Evolutionary conservation across 1,140 invertebrate species (phyloP).

Genomic region (Lutraria rhynchaena): DNA sequence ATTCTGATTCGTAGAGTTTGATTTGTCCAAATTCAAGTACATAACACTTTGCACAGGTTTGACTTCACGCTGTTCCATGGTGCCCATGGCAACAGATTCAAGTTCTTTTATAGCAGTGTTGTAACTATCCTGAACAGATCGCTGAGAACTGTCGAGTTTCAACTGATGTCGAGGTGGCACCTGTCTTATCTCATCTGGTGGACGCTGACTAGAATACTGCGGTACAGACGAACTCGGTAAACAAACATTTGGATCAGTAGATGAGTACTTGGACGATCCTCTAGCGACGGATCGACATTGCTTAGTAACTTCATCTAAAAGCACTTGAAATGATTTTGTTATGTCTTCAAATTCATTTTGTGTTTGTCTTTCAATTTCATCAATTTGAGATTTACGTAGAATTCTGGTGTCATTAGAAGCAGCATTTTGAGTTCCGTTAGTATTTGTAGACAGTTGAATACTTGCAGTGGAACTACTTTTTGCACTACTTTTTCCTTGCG

Average conservation of each 20-base stretch:
- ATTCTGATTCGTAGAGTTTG: constrained; percentile 9
- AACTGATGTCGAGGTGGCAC: constrained; percentile 50
- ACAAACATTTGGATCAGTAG: constrained; percentile 13
- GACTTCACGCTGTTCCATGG: background rate
- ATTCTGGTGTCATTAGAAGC: constrained; percentile 26
- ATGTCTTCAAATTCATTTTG: constrained; percentile 77
- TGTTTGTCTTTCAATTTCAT: constrained; percentile 70
- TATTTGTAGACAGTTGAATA: constrained; percentile 46
- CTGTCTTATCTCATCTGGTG: constrained; percentile 57
- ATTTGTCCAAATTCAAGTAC: constrained; percentile 47
- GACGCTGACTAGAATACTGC: constrained; percentile 60
- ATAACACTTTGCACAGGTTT: constrained; percentile 40
- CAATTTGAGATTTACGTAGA: constrained; percentile 61
- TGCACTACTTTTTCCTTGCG: background rate
- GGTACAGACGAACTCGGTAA: constrained; percentile 4
- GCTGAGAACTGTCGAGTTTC: constrained; percentile 8
- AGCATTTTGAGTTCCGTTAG: background rate
- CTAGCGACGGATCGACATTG: constrained; percentile 48
- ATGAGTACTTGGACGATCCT: background rate
- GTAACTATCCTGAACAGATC: constrained; percentile 34
- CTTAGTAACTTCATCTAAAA: constrained; percentile 74
- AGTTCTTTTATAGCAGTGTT: constrained; percentile 54
- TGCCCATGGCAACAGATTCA: constrained; percentile 44
- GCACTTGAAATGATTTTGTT: constrained; percentile 76
- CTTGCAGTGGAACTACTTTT: constrained; percentile 32